These are phyloP conservation scores for Macrophya annulata DNA, from an alignment of 2,888 invertebrate species.

Conservation along the genomic window DNA sequence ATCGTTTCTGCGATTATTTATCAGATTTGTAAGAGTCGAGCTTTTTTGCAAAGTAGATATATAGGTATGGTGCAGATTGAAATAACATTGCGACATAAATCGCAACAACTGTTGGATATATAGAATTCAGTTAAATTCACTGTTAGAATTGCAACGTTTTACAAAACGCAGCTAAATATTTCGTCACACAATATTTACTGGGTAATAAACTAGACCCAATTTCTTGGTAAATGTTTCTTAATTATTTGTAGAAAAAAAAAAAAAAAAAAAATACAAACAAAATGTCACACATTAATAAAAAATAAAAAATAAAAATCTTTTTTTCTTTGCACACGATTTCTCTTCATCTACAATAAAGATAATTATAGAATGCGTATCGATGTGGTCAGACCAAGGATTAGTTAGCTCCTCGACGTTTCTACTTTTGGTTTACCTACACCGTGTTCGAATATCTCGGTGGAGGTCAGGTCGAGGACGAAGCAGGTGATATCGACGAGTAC, in stretches of 20 bases:
- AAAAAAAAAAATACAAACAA: not conserved
- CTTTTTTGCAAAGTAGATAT: not conserved
- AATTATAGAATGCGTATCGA: not conserved
- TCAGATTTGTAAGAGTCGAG: not conserved
- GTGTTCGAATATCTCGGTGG: constrained; percentile 35
- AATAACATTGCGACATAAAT: not conserved
- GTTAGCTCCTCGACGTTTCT: constrained; percentile 14
- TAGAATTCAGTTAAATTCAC: not conserved
- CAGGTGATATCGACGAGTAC: constrained; percentile 30
- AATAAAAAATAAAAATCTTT: not conserved
- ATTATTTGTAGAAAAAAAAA: not conserved
- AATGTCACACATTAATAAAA: not conserved
- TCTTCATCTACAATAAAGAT: not conserved
- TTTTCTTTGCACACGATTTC: not conserved
- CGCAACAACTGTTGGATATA: not conserved
- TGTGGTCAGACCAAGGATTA: constrained; percentile 13
- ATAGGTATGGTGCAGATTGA: not conserved
- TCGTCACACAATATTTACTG: not conserved
- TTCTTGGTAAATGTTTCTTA: not conserved
- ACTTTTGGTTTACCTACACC: not conserved
- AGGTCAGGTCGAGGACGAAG: constrained; percentile 51
- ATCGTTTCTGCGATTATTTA: not conserved
- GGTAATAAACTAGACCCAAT: not conserved
- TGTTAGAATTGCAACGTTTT: not conserved
- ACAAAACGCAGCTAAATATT: not conserved